Evolutionary conservation across 2,888 invertebrate genomes (phyloP).

Genomic region (Macrosoma leucophasiata): DNA sequence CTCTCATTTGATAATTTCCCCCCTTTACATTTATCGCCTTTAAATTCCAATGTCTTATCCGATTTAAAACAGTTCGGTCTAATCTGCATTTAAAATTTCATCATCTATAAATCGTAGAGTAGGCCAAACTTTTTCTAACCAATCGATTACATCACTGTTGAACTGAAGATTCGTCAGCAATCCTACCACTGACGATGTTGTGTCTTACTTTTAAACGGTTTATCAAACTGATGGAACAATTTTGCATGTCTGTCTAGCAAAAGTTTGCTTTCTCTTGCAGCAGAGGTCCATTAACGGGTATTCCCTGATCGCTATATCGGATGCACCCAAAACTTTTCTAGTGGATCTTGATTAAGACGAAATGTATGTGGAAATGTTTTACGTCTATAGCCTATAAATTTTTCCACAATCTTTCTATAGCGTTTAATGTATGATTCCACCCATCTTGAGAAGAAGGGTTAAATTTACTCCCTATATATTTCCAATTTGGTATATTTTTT

Average conservation of each 20-base stretch:
- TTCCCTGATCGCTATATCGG: too few relatives aligned
- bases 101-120: conserved; percentile 24
- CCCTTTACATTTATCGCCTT: conserved; percentile 33
- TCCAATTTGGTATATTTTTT: too few relatives aligned
- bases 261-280: conserved; percentile 28
- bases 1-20: conserved; percentile 33
- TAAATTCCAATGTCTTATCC: conserved; percentile 31
- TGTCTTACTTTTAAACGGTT: conserved; percentile 25
- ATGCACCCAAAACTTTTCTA: too few relatives aligned
- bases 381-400: too few relatives aligned
- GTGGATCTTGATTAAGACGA: too few relatives aligned
- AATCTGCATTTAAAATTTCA: conserved; percentile 29
- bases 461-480: too few relatives aligned
- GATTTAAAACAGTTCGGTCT: conserved; percentile 29
- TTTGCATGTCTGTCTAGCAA: conserved; percentile 22
- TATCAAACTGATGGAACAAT: conserved; percentile 27
- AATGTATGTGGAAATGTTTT: too few relatives aligned
- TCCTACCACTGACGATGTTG: conserved; percentile 25
- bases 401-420: too few relatives aligned
- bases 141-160: conserved; percentile 19
- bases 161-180: conserved; percentile 25
- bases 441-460: too few relatives aligned
- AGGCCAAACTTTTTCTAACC: conserved; percentile 21
- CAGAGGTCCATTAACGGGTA: too few relatives aligned
- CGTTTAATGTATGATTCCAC: too few relatives aligned